Base-by-base conservation (phyloP, 2,888 invertebrate genomes). In the Dascillus cervinus region DNA sequence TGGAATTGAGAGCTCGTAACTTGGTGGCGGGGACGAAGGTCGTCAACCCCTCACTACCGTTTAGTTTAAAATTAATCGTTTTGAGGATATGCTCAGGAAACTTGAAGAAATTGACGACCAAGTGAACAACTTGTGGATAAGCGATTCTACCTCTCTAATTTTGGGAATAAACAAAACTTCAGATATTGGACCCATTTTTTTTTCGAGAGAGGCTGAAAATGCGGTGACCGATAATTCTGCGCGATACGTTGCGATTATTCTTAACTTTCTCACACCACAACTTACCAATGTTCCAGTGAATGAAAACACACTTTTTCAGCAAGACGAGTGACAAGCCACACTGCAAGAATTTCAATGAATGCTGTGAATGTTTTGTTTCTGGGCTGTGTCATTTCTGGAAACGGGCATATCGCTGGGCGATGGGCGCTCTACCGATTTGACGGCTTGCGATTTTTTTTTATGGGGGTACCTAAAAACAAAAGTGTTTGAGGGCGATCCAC, bases 71-170 rank as follows among this genome's bases (percentile, higher is more conserved):
- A n/a, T n/a, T n/a, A n/a, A n/a, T n/a, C n/a, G n/a, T 37, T 39
- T 31, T 39, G 35, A 38, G 34, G 23, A 12, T 38, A 30, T 38
- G 38, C 30, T 30, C 20, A 19, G 13, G 15, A 32, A 29, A 11
- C 12, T 39, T 10, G 34, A 38, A 39, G 31, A 37, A 39, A 37
- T 37, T 37, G 33, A 39, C 12, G 28, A 28, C 25, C 36, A 32
- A 21, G 22, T 29, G 6, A 35, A 29, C 34, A 37, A 35, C 29
- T 30, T 33, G 21, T 33, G 22, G 23, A 34, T 34, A 17, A 32
- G 34, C 4, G 12, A 24, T 40, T 40, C 25, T 33, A 32, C 30
- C 29, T 40, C 24, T 29, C 14, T 17, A 34, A 37, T 32, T 34
- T 26, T 26, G 37, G 37, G 10, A 39, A 36, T 13, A 37, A 30